Evolutionary conservation across 2,113 vertebrate genomes (phyloP).

Genomic region (Syngnathoides biaculeatus): DNA sequence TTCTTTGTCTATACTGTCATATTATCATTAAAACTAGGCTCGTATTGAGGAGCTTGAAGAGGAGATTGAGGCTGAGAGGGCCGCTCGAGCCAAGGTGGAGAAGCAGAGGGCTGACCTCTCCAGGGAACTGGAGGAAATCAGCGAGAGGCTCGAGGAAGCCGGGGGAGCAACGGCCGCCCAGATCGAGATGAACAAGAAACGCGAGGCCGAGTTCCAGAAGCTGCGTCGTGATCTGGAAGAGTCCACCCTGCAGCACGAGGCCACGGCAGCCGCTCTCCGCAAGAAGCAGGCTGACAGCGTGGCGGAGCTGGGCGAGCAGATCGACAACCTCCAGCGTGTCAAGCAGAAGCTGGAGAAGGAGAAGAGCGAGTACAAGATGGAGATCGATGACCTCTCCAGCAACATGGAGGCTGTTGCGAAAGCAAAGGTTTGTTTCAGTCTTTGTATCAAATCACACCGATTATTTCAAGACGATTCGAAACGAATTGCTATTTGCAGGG

Average conservation of each 20-base stretch:
- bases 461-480: neutral
- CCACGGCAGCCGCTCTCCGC: slow-evolving; percentile 63
- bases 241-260: slow-evolving; percentile 65
- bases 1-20: neutral
- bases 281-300: slow-evolving; percentile 64
- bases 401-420: slow-evolving; percentile 71
- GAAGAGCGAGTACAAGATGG: slow-evolving; percentile 66
- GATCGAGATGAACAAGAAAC: slow-evolving; percentile 71
- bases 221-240: slow-evolving; percentile 66
- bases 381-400: slow-evolving; percentile 64
- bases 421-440: slow-evolving; percentile 63
- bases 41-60: slow-evolving; percentile 72
- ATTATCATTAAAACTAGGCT: slow-evolving; percentile 31
- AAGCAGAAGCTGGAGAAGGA: slow-evolving; percentile 67
- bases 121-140: slow-evolving; percentile 84
- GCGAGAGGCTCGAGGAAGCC: slow-evolving; percentile 71
- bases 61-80: slow-evolving; percentile 84
- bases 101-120: slow-evolving; percentile 81
- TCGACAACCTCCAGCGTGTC: slow-evolving; percentile 64
- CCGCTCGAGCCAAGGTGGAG: slow-evolving; percentile 80
- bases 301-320: slow-evolving; percentile 61
- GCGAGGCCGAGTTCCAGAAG: slow-evolving; percentile 65
- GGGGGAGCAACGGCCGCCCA: slow-evolving; percentile 65
- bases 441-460: neutral
- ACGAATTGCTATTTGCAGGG: slow-evolving; percentile 56